Evolutionary conservation across 2,888 invertebrate species (phyloP).

Genomic region (Elegia similella): DNA sequence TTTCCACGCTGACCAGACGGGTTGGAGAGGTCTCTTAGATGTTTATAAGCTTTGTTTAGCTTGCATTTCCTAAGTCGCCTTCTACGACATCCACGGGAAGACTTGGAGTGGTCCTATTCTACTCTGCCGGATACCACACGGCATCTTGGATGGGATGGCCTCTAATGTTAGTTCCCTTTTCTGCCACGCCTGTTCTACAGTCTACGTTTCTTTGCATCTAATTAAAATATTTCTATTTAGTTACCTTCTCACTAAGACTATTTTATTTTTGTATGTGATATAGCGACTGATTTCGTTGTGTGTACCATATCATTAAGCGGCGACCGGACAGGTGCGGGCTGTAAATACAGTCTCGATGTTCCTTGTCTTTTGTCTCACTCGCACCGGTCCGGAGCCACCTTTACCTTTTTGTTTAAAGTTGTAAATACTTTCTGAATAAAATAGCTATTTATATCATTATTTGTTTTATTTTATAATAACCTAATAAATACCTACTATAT

Average conservation of each 20-base stretch:
- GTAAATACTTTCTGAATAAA: slow-evolving; percentile 58
- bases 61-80: no score
- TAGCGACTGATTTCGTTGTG: slow-evolving; percentile 44
- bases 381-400: slow-evolving; percentile 17
- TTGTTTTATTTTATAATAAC: slow-evolving; percentile 26
- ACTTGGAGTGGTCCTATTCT: no score
- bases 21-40: no score
- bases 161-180: no score
- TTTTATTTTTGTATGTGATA: slow-evolving; percentile 40
- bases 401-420: slow-evolving; percentile 40
- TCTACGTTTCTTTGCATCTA: background rate
- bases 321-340: slow-evolving; percentile 21
- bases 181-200: no score
- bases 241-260: slow-evolving; percentile 11
- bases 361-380: slow-evolving; percentile 26
- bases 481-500: no score
- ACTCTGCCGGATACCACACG: no score
- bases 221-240: background rate
- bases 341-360: slow-evolving; percentile 30
- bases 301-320: slow-evolving; percentile 43
- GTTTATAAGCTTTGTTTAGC: no score
- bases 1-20: no score
- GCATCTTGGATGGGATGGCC: no score
- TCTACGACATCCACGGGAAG: no score
- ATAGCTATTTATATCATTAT: slow-evolving; percentile 44